Percentiles rank a stretch among this genome's conserved stretches.
Conservation (phyloP, 1,140 invertebrate genomes). For the Caerostris darwini region DNA sequence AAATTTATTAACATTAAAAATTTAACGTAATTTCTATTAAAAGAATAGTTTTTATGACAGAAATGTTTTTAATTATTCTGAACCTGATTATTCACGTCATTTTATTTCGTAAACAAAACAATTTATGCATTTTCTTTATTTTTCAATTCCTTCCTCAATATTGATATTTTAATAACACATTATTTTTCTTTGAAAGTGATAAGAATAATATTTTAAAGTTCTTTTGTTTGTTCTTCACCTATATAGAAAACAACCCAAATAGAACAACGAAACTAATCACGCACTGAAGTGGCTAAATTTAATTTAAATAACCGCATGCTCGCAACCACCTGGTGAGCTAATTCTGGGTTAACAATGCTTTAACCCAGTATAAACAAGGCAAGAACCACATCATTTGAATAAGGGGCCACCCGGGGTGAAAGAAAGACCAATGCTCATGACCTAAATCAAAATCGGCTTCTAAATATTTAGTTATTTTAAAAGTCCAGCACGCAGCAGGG, state of each 20-base stretch:
- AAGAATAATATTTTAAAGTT: too few species aligned
- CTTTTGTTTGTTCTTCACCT: neutral
- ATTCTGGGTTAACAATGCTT: conserved; percentile 37
- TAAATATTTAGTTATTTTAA: neutral
- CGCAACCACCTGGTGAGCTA: neutral
- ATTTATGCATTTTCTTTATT: too few species aligned
- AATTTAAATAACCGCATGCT: conserved; percentile 2
- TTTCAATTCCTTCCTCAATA: too few species aligned
- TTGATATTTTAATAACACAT: too few species aligned
- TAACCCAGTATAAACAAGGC: conserved; percentile 29
- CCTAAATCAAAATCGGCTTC: neutral
- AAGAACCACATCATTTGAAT: conserved; percentile 32
- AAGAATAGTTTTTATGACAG: too few species aligned
- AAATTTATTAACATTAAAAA: too few species aligned
- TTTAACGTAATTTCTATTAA: too few species aligned
- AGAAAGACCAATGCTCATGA: neutral
- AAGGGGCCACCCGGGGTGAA: conserved; percentile 1
- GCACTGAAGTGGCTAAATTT: conserved; percentile 6
- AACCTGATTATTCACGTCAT: too few species aligned
- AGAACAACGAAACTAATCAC: neutral
- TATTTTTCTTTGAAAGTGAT: too few species aligned
- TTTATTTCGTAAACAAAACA: too few species aligned
- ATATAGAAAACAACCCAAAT: neutral
- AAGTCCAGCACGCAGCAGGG: neutral
- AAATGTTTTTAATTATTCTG: too few species aligned